Evolutionary conservation across 2,113 vertebrate genomes (phyloP).

Genomic region (Willisornis vidua): DNA sequence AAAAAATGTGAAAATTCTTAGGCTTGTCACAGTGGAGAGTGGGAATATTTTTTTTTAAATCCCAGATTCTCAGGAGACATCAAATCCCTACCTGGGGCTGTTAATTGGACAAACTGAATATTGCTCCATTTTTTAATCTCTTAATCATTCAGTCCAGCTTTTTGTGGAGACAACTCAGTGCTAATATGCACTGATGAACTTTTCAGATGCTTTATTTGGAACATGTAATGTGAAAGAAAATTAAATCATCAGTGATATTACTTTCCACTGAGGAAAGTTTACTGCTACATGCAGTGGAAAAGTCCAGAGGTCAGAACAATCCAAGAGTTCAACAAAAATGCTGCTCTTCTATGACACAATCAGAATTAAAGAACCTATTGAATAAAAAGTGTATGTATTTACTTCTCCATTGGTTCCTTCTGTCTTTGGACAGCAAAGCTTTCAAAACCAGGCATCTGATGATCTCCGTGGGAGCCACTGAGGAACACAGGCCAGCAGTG

Average conservation of each 20-base stretch:
- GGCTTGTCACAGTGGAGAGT: not conserved
- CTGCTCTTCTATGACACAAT: not conserved
- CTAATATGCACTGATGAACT: not conserved
- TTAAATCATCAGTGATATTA: not conserved
- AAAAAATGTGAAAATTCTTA: not conserved
- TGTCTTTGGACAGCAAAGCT: not conserved
- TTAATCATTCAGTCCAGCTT: not conserved
- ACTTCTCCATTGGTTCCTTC: not conserved
- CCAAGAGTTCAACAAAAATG: not conserved
- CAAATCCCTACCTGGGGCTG: not conserved
- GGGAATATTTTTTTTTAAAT: not conserved
- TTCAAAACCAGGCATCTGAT: not conserved
- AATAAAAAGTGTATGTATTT: not conserved
- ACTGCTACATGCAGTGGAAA: not conserved
- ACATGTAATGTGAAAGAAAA: not conserved
- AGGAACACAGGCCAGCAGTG: not conserved
- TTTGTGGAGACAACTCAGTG: not conserved
- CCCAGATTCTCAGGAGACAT: not conserved
- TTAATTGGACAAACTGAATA: not conserved
- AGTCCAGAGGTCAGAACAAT: not conserved
- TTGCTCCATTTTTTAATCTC: not conserved
- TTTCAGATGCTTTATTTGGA: slow-evolving; percentile 31
- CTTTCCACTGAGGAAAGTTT: slow-evolving; percentile 5
- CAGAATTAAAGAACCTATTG: not conserved
- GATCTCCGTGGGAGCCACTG: slow-evolving; percentile 9